A percentile compares a stretch with the other conserved stretches of the same genome.
phyloP scores from a whole-genome alignment of 2,888 invertebrate genomes.

The Drosophila trichaetosa region DNA sequence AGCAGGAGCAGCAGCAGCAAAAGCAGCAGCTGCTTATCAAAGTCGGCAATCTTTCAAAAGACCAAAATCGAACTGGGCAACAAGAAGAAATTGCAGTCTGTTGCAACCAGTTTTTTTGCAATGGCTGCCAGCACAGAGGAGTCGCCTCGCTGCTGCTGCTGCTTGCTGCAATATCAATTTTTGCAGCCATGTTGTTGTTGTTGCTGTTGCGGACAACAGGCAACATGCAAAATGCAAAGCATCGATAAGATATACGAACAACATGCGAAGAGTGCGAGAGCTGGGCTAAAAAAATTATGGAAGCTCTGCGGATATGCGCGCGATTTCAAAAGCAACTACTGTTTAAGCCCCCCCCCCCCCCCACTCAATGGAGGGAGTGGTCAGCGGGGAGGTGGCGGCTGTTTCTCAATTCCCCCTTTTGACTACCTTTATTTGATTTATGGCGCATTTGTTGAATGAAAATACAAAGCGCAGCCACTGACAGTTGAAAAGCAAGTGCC shows the following conservation, averaged over 20 bases:
- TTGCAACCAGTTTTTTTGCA: conserved; percentile 63
- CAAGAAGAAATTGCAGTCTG: conserved; percentile 42
- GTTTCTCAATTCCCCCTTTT: background rate
- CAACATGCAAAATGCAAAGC: conserved; percentile 81
- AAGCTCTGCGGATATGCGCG: conserved; percentile 81
- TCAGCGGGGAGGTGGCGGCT: background rate
- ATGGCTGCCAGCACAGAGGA: conserved; percentile 58
- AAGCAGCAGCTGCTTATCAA: conserved; percentile 79
- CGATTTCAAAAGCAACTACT: conserved; percentile 82
- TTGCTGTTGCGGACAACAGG: conserved; percentile 59
- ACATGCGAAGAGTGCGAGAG: conserved; percentile 31
- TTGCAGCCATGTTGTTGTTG: conserved; percentile 49
- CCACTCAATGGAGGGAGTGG: background rate
- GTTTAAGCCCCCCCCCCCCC: conserved; percentile 46
- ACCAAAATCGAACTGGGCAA: conserved; percentile 57
- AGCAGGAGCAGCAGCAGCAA: background rate
- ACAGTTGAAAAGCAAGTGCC: conserved; percentile 72
- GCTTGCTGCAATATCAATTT: conserved; percentile 27
- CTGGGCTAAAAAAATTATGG: conserved; percentile 69
- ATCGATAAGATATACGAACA: conserved; percentile 76
- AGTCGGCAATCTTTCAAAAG: conserved; percentile 85
- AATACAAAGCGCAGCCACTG: conserved; percentile 70
- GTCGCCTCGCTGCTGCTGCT: conserved; percentile 6
- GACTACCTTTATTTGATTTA: conserved; percentile 65
- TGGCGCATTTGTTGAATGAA: conserved; percentile 69